Conservation (phyloP, 2,888 invertebrate genomes). For the Macrophya annulata region DNA sequence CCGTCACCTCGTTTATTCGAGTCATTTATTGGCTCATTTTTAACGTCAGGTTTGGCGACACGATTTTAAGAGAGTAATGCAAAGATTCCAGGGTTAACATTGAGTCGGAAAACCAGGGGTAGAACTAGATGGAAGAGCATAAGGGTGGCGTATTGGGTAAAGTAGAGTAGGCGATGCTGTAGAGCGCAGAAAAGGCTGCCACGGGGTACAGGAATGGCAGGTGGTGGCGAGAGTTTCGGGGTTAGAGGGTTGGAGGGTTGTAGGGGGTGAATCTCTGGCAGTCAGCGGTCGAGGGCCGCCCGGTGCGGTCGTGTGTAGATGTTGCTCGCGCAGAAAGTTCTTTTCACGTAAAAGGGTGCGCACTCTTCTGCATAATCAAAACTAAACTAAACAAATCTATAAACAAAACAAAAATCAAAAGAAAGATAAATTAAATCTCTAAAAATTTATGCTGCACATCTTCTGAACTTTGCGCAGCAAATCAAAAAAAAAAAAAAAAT, state of each 20-base stretch:
- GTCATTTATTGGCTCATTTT: background rate
- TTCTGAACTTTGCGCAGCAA: background rate
- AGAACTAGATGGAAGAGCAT: background rate
- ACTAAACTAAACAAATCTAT: background rate
- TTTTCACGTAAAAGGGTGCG: background rate
- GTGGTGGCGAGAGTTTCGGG: conserved; percentile 60
- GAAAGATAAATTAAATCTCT: background rate
- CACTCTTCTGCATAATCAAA: background rate
- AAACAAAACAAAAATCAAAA: background rate
- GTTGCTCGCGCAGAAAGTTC: conserved; percentile 22
- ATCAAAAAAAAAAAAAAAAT: background rate
- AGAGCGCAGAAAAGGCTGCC: conserved; percentile 17
- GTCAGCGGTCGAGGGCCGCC: conserved; percentile 75
- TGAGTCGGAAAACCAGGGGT: background rate
- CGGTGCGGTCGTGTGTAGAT: conserved; percentile 69
- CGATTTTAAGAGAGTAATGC: background rate
- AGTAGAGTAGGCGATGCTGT: conserved; percentile 1
- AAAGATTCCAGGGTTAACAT: background rate
- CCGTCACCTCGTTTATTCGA: conserved; percentile 24
- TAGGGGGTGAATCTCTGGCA: conserved; percentile 75
- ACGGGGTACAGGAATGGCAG: conserved; percentile 59
- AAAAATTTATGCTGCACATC: background rate
- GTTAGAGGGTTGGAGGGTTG: conserved; percentile 69
- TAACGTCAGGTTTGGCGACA: background rate
- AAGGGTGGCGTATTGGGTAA: background rate